A percentile compares a stretch with the other conserved stretches of the same genome.
These are phyloP conservation scores for Xanthia togata DNA, from an alignment of 2,888 invertebrate species.

Conservation along the genomic window DNA sequence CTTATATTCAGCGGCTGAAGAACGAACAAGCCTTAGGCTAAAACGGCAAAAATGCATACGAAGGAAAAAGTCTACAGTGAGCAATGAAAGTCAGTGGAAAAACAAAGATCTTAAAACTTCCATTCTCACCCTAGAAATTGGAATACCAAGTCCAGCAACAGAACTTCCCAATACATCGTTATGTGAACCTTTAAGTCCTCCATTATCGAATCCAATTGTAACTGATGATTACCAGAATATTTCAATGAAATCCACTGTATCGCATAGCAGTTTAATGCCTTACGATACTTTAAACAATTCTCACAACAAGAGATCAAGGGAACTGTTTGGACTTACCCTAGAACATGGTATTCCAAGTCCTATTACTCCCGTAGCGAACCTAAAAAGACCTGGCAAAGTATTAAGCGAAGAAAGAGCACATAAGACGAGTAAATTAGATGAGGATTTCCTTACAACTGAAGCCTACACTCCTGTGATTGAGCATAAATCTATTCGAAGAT, in stretches of 20 bases:
- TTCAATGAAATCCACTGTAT: conserved; percentile 81
- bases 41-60: conserved; percentile 91
- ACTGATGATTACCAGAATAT: conserved; percentile 70
- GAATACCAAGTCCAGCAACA: conserved; percentile 84
- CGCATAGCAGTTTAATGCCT: conserved; percentile 85
- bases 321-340: conserved; percentile 85
- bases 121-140: conserved; percentile 84
- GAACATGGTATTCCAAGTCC: conserved; percentile 90
- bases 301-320: conserved; percentile 79
- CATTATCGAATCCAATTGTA: conserved; percentile 72
- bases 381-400: conserved; percentile 84
- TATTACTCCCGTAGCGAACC: conserved; percentile 84
- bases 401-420: conserved; percentile 86
- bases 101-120: conserved; percentile 77
- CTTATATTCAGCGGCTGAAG: conserved; percentile 75
- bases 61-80: conserved; percentile 87
- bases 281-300: conserved; percentile 70
- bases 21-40: conserved; percentile 80
- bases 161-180: conserved; percentile 82
- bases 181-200: conserved; percentile 79
- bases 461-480: conserved; percentile 86
- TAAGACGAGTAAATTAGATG: conserved; percentile 89
- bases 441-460: conserved; percentile 83
- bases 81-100: conserved; percentile 83
- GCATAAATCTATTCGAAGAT: conserved; percentile 89